Base-by-base conservation (phyloP, 2,797 vertebrate genomes). In the Crocidura indochinensis region DNA sequence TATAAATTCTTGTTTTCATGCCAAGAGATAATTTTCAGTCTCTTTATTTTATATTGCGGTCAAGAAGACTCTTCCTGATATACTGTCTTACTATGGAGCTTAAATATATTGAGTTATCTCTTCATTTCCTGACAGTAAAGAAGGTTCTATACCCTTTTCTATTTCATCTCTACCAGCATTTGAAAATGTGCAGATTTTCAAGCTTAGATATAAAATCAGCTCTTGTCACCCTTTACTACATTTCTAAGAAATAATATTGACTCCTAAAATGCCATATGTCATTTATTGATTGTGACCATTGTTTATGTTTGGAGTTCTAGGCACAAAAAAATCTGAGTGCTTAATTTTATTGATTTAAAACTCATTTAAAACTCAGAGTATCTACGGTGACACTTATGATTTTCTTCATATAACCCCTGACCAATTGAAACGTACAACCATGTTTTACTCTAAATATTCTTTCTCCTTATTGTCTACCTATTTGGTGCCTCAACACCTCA, bases 161-260 rank as follows among this genome's bases (percentile, higher is more conserved):
- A 8, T 5, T 49, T 87, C 24, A 62, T 29, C 27, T 87, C 65
- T 73, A 73, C 38, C 4, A 78, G 64, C 19, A 60, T n/a, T 56
- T 86, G 9, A 89, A 92, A 87, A 68, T 27, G 38, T 26, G 8
- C 2, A 47, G 12, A 67, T 74, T 12, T 84, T 92, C 47, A 76
- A 60, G 51, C 31, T 65, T 49, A 84, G 8, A 7, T n/a, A 8
- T 24, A 6, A 31, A 65, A 0, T 2, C 29, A 74, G 19, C 56
- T 88, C 15, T 60, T n/a, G 4, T 47, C 6, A 19, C 1, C 12
- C 14, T 17, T 14, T 65, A 60, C 17, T 60, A 19, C 8, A 60
- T 60, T 17, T 60, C 19, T 60, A 60, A 8, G 56, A 60, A 60
- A 60, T 60, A 17, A 74, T 24, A 26, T 65, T 8, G 11, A 4